These are phyloP conservation scores for Aurelia coerulea DNA, from an alignment of 30 jellyfish, hydroid and myxozoan genomes.

Conservation along the genomic window DNA sequence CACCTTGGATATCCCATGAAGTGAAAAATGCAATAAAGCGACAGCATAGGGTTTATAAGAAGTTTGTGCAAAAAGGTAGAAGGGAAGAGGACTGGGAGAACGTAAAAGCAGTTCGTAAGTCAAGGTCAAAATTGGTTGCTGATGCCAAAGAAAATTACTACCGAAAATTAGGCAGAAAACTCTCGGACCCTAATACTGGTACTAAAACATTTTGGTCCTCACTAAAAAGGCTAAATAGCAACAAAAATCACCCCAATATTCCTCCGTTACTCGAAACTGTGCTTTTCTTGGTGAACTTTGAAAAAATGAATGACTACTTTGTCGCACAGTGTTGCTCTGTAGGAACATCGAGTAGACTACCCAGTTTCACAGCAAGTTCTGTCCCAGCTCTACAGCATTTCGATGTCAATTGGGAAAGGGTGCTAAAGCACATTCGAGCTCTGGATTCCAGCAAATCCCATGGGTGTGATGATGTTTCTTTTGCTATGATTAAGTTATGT, in stretches of 20 bases:
- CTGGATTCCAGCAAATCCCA: no score
- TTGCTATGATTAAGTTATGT: not conserved
- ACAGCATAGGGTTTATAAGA: constrained; percentile 25
- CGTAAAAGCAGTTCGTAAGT: no score
- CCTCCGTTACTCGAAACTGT: constrained; percentile 45
- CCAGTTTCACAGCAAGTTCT: not conserved
- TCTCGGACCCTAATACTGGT: no score
- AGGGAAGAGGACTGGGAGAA: constrained; percentile 41
- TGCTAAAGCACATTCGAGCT: not conserved
- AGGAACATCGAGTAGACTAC: constrained; percentile 7
- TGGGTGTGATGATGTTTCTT: not conserved
- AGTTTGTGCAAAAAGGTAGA: constrained; percentile 50
- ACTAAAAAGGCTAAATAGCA: not conserved
- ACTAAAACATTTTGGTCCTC: no score
- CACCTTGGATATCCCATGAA: no score
- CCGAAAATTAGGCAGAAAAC: no score
- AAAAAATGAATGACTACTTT: no score
- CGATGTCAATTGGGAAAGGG: constrained; percentile 12
- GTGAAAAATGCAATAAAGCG: constrained; percentile 34
- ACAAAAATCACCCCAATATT: constrained; percentile 16
- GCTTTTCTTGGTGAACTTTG: not conserved
- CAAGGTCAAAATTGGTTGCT: no score
- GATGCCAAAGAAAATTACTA: no score
- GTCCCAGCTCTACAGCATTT: constrained; percentile 2
- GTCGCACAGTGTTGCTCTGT: no score